Evolutionary conservation across 1,140 invertebrate species (phyloP).

Genomic region (Vollenhovia emeryi): DNA sequence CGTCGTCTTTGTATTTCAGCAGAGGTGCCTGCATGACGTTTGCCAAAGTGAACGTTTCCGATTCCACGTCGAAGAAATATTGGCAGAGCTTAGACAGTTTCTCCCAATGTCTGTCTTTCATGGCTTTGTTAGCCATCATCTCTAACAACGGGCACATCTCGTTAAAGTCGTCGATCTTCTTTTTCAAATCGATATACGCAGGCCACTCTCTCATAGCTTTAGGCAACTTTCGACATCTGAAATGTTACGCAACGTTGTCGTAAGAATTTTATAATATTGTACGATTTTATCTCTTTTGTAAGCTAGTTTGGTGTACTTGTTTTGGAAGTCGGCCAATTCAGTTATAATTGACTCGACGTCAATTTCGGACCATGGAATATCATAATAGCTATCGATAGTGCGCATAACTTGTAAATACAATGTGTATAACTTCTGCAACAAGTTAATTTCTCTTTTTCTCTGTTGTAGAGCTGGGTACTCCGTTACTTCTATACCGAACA

Average conservation of each 20-base stretch:
- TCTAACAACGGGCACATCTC: constrained; percentile 94
- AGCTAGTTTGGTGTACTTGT: constrained; percentile 87
- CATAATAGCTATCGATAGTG: constrained; percentile 93
- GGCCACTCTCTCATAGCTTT: constrained; percentile 95
- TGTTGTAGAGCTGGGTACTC: constrained; percentile 92
- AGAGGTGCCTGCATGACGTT: constrained; percentile 94
- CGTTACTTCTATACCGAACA: constrained; percentile 92
- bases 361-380: constrained; percentile 93
- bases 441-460: constrained; percentile 93
- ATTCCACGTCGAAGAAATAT: constrained; percentile 92
- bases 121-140: constrained; percentile 95
- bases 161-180: constrained; percentile 96
- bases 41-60: constrained; percentile 91
- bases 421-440: constrained; percentile 93
- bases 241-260: constrained; percentile 19
- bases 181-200: constrained; percentile 94
- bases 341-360: constrained; percentile 93
- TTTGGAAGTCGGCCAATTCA: constrained; percentile 93
- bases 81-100: constrained; percentile 90
- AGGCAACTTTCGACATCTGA: constrained; percentile 91
- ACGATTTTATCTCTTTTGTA: not conserved
- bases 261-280: not conserved
- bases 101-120: constrained; percentile 96
- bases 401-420: constrained; percentile 93
- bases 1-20: constrained; percentile 93